Evolutionary conservation across 2,888 invertebrate genomes (phyloP), one percentile per base, ranked within the genome.

Genomic region (Acleris emargana): DNA sequence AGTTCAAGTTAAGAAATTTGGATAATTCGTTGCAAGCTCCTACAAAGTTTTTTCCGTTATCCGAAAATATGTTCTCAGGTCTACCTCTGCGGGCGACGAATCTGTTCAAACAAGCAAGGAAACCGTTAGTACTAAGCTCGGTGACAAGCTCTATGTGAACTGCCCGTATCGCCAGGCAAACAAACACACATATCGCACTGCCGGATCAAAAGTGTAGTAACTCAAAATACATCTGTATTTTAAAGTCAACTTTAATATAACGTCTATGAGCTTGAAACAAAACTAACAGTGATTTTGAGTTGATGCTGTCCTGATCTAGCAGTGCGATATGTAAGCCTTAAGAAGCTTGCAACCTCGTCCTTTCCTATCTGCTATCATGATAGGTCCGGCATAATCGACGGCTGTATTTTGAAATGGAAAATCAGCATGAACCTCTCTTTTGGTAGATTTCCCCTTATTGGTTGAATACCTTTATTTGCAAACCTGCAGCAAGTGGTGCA

Each of bases 41-140:
- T n/a, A 43, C 43, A 43, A 43, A 43, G 43, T n/a, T n/a, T 43
- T 13, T n/a, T 43, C 43, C 43, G n/a, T n/a, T 43, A 13, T 43
- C 43, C 1, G 43, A 43, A n/a, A n/a, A 43, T 43, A 43, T 43
- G n/a, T 43, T 43, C n/a, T n/a, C 43, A 4, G 43, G 43, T 13
- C n/a, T 43, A 43, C 43, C 43, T 43, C n/a, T 43, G n/a, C 43
- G n/a, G 16, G 43, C 43, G 32, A 43, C 43, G 43, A 43, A 43
- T 13, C 43, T 43, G 43, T n/a, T 43, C 6, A 43, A n/a, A 43
- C 5, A 13, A 43, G 43, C 43, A n/a, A 43, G 13, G n/a, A 43
- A 43, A n/a, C n/a, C 5, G 13, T 13, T 16, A 16, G 13, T 42
- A n/a, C 43, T 43, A 1, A 43, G 6, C 16, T 43, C 43, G 43